phyloP scores from a whole-genome alignment of 2,888 invertebrate species.

The Xylota sylvarum region DNA sequence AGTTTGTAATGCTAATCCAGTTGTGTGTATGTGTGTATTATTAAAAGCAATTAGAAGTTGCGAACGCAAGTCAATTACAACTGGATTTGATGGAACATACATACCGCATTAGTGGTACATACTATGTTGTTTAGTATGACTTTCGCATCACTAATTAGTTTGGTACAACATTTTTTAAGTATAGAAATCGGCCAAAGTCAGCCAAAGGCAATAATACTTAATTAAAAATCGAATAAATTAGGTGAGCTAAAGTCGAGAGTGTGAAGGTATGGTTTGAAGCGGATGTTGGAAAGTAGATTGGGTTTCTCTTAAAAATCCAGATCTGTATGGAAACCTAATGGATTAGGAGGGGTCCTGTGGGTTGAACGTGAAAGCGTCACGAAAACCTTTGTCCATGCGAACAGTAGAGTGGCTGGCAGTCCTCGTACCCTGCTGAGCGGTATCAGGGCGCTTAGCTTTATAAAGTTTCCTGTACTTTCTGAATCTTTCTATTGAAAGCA shows the following conservation, averaged over 20 bases:
- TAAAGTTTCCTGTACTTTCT: too few species aligned
- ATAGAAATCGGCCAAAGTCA: not conserved
- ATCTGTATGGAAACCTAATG: too few species aligned
- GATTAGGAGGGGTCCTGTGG: too few species aligned
- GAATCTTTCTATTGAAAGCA: too few species aligned
- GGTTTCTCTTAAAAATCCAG: too few species aligned
- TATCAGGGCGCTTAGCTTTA: too few species aligned
- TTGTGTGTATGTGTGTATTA: slow-evolving; percentile 22
- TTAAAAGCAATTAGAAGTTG: slow-evolving; percentile 67
- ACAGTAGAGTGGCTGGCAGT: too few species aligned
- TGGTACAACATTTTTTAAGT: not conserved
- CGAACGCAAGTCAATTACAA: slow-evolving; percentile 54
- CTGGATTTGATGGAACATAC: not conserved
- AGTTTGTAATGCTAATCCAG: slow-evolving; percentile 58
- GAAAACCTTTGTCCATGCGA: too few species aligned
- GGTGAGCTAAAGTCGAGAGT: not conserved
- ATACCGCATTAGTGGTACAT: not conserved
- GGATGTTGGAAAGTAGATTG: too few species aligned
- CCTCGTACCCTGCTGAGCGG: too few species aligned
- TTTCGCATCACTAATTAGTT: not conserved
- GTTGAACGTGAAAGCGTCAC: too few species aligned
- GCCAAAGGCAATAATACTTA: not conserved
- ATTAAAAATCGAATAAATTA: slow-evolving; percentile 12
- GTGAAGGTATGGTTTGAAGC: too few species aligned
- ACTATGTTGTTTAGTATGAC: not conserved